Base-by-base conservation (phyloP, 2,797 vertebrate species). In the Adrianichthys oophorus region DNA sequence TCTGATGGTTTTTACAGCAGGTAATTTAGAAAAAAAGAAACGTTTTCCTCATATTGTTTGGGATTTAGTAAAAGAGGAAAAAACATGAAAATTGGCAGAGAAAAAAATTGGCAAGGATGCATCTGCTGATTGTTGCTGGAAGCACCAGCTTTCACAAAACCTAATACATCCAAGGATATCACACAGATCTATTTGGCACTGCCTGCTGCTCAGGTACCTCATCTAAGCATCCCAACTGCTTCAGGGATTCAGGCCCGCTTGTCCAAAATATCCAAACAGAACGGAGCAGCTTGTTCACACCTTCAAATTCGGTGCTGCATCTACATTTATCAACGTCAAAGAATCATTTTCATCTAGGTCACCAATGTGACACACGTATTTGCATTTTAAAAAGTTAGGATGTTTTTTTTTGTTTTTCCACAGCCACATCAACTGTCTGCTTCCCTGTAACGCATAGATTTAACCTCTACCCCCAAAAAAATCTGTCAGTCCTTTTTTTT, bases 141-240 rank as follows among this genome's bases (percentile, higher is more conserved):
- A 59, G 59, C 13, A 50, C 7, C 48, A 7, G 50, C 26, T 24
- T 51, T 67, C 7, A 43, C 19, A 65, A 53, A 60, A 43, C 48
- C 56, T 18, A 48, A 76, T 41, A 48, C 32, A 62, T 43, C 42
- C 59, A 56, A 52, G 47, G 48, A 66, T 52, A 65, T 51, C 59
- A 52, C 41, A 72, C 62, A 72, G 62, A 80, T 83, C 65, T 86
- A 82, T 82, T 61, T 84, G 71, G 78, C 73, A 79, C 78, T 76
- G 70, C 61, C 72, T 48, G 66, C 68, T 74, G 59, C 58, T 71
- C 76, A 80, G 64, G 75, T 78, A 72, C 61, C 73, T 62, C 68
- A 80, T 56, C 59, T 72, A 72, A 79, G 65, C 62, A 47, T 53
- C 65, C 61, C 72, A 69, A 62, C 72, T 81, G 76, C 61, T 69